A percentile compares a stretch with the other conserved stretches of the same genome.
These are phyloP conservation scores for Edolisoma coerulescens DNA, from an alignment of 2,113 vertebrate genomes.

Conservation along the genomic window DNA sequence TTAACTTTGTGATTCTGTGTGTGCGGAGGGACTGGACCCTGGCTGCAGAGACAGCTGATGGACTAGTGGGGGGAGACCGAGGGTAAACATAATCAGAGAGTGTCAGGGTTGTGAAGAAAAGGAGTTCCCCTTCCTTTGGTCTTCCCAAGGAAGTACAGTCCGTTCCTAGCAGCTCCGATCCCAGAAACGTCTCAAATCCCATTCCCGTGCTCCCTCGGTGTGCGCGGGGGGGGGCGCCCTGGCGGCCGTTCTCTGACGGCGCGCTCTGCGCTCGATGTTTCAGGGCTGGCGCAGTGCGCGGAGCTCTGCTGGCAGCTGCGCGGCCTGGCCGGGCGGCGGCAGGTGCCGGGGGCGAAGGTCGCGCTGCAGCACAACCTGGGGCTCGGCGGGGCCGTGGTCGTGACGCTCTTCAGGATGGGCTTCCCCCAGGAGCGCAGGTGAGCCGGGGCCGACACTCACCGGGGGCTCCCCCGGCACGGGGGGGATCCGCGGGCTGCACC, in stretches of 20 bases:
- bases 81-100: too few species aligned
- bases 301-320: constrained; percentile 98
- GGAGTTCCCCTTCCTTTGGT: background rate
- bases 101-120: background rate
- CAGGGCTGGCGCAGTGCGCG: constrained; percentile 95
- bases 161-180: background rate
- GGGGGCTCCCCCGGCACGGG: background rate
- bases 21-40: background rate
- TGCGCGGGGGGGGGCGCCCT: rapidly evolving
- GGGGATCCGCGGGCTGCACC: background rate
- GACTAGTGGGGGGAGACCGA: rapidly evolving
- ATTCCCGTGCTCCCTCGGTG: background rate
- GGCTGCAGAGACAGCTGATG: background rate
- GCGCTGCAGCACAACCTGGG: constrained; percentile 94
- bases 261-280: constrained; percentile 42
- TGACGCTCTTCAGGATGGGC: constrained; percentile 87
- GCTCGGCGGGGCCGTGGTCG: constrained; percentile 87
- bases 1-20: too few species aligned
- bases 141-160: rapidly evolving
- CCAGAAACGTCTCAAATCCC: rapidly evolving
- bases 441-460: background rate
- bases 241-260: background rate
- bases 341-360: constrained; percentile 86
- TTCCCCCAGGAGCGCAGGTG: constrained; percentile 71
- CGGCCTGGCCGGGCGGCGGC: constrained; percentile 83